These are phyloP conservation scores for Actias luna DNA, from an alignment of 2,888 invertebrate species.

Conservation along the genomic window DNA sequence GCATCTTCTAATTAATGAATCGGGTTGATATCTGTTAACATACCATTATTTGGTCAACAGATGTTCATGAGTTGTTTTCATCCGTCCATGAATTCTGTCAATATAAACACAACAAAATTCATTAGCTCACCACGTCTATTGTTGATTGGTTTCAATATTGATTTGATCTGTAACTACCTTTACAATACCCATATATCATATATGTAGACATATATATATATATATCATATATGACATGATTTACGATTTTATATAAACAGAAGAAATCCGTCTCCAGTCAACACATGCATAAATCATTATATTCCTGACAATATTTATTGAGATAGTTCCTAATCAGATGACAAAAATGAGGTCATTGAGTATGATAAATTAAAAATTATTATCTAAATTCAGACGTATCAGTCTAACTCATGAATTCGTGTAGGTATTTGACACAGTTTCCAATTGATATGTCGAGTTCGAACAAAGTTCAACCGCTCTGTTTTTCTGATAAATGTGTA, in stretches of 20 bases:
- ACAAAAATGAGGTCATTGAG: not conserved
- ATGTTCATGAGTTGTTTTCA: too few species aligned
- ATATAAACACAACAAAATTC: too few species aligned
- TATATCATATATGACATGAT: too few species aligned
- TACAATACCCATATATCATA: too few species aligned
- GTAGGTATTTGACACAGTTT: slow-evolving; percentile 3
- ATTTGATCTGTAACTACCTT: too few species aligned
- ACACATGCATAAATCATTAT: not conserved
- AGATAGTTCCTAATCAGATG: not conserved
- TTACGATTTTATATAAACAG: not conserved
- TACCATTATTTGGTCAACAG: too few species aligned
- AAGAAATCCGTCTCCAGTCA: not conserved
- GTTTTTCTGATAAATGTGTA: not conserved
- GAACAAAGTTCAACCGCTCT: slow-evolving; percentile 1
- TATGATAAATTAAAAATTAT: not conserved
- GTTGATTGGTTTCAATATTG: too few species aligned
- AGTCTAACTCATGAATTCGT: not conserved
- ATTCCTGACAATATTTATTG: not conserved
- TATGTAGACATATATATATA: too few species aligned
- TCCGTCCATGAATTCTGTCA: too few species aligned
- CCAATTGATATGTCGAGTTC: slow-evolving; percentile 7
- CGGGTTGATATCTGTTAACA: too few species aligned
- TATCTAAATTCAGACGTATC: slow-evolving; percentile 1
- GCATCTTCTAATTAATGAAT: too few species aligned
- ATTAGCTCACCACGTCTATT: too few species aligned